Evolutionary conservation across 1,140 invertebrate genomes (phyloP), one percentile per base, ranked within the genome.

Genomic region (Camponotus floridanus): DNA sequence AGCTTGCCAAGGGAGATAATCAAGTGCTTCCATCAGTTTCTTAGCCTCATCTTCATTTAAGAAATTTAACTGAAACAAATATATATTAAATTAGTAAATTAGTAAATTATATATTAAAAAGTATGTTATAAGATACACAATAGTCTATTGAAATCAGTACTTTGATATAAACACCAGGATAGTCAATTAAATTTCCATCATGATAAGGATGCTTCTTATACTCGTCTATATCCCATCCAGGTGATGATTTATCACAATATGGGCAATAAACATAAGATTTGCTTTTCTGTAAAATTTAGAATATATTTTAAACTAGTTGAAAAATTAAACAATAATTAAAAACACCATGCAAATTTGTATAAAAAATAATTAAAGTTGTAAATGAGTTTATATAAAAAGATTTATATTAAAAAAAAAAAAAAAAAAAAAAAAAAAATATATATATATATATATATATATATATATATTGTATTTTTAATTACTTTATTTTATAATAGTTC

Each of bases 1-100:
- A 51, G 96, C 95, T 86, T 97, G 97, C 99, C 99, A 99, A 5
- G 97, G 97, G 68, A 98, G 95, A 74, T 95, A 93, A 94, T 99
- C 98, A 68, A 99, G 97, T 26, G 96, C 95, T 67, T 95, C 91
- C 51, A 98, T 96, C 26, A 99, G 94, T 15, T 92, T 86, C 0
- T 92, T 84, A 91, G 98, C 97, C 95, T 99, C 98, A 55, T 96
- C 92, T 68, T 94, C 89, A 48, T 94, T 96, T 76, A 99, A 94
- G 94, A 99, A 99, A 92, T 98, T 95, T 79, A 96, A 90, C 93
- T 97, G 85, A 62, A 92, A 89, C 78, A 86, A 73, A 80, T 0
- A 18, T 67, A 51, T 57, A 67, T 70, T 76, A n/a, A n/a, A n/a
- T n/a, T n/a, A n/a, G n/a, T n/a, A n/a, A n/a, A n/a, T n/a, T n/a